Conservation (phyloP, 2,797 vertebrate species). For the Brachymystax lenok region DNA sequence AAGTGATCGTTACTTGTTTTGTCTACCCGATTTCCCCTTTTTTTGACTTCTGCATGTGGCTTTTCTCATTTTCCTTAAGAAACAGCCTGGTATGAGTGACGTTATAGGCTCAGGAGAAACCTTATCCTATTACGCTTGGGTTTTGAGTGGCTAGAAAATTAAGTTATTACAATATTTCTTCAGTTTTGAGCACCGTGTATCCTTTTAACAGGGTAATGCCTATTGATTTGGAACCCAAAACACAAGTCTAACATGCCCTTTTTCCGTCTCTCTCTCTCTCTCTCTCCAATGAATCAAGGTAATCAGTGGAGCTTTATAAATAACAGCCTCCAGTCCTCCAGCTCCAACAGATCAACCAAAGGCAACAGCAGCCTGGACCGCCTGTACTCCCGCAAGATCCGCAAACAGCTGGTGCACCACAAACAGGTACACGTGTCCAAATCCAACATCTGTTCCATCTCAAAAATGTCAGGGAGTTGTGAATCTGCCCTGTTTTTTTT, state of each 20-base stretch:
- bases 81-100: neutral
- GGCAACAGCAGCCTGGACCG: slow-evolving; percentile 95
- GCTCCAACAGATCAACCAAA: slow-evolving; percentile 88
- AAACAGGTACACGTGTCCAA: slow-evolving; percentile 91
- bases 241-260: neutral
- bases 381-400: slow-evolving; percentile 97
- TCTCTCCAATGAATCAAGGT: slow-evolving; percentile 68
- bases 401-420: slow-evolving; percentile 98
- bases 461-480: no score
- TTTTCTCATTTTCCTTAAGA: neutral
- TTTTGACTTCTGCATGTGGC: neutral
- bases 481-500: neutral
- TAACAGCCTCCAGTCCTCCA: slow-evolving; percentile 95
- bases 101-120: neutral
- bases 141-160: neutral
- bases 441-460: neutral
- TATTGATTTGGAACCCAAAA: neutral
- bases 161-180: no score
- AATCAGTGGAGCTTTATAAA: slow-evolving; percentile 99
- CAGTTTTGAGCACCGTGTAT: neutral
- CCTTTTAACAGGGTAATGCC: neutral
- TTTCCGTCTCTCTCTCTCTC: neutral
- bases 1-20: neutral
- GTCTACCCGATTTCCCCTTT: neutral
- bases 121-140: neutral